These are phyloP conservation scores for Rhagoletis pomonella DNA, from an alignment of 1,140 invertebrate species.

Conservation along the genomic window DNA sequence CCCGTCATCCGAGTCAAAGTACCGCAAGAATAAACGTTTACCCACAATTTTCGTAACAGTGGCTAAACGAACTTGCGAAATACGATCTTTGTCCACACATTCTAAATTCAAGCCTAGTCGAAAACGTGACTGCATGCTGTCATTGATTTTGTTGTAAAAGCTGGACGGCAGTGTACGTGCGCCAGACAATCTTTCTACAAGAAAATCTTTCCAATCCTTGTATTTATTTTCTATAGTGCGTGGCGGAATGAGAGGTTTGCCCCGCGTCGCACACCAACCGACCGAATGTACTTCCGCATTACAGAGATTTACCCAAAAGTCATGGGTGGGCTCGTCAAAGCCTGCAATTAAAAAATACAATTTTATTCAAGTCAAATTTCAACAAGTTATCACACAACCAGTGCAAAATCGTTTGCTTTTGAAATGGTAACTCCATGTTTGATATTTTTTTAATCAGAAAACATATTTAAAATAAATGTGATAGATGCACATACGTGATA, in stretches of 20 bases:
- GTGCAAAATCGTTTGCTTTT: too few species aligned
- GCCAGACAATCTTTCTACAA: constrained; percentile 93
- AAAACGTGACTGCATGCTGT: constrained; percentile 88
- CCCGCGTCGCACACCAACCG: constrained; percentile 96
- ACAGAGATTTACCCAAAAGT: constrained; percentile 97
- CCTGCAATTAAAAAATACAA: constrained; percentile 68
- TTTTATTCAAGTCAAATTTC: not conserved
- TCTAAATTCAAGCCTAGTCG: constrained; percentile 89
- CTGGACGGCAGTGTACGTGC: constrained; percentile 93
- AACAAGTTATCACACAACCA: not conserved
- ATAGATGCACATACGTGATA: too few species aligned
- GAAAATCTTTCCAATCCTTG: constrained; percentile 96
- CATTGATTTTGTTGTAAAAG: constrained; percentile 91
- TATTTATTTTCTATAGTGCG: constrained; percentile 93
- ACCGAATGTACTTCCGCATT: constrained; percentile 95
- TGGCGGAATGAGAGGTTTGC: constrained; percentile 95
- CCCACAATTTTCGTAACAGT: constrained; percentile 92
- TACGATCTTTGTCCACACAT: constrained; percentile 96
- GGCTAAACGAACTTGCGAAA: constrained; percentile 93
- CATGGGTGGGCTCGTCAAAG: constrained; percentile 91
- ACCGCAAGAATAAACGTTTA: constrained; percentile 91
- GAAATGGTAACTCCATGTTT: too few species aligned
- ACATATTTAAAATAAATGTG: too few species aligned
- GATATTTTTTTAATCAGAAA: too few species aligned
- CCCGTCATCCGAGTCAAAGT: constrained; percentile 90